Conservation (phyloP, 2,888 invertebrate species). For the Ischnus inquisitorius region DNA sequence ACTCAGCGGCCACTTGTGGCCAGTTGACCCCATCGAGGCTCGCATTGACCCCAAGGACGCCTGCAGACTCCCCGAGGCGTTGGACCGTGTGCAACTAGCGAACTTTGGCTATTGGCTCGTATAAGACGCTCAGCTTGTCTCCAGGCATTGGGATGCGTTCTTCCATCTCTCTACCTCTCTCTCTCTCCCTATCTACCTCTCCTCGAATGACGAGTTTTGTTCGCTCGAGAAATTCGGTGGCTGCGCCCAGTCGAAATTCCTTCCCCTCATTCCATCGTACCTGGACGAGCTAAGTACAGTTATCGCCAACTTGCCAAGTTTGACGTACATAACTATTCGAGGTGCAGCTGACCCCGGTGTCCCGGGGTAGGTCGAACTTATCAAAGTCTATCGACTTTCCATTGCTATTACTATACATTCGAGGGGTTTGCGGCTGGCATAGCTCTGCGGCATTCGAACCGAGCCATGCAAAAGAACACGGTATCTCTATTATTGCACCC, state of each 20-base stretch:
- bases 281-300: conserved; percentile 53
- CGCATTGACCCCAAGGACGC: conserved; percentile 75
- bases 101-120: conserved; percentile 53
- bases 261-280: conserved; percentile 5
- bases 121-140: conserved; percentile 49
- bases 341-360: conserved; percentile 18
- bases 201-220: conserved; percentile 52
- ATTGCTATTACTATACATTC: not conserved
- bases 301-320: conserved; percentile 64
- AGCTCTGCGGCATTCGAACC: no score
- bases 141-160: conserved; percentile 43
- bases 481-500: no score
- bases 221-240: conserved; percentile 62
- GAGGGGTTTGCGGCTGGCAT: no score
- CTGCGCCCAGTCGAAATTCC: conserved; percentile 46
- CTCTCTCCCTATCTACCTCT: not conserved
- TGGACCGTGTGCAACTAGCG: conserved; percentile 50
- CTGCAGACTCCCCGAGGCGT: conserved; percentile 62
- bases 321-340: conserved; percentile 44
- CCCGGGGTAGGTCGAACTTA: conserved; percentile 4
- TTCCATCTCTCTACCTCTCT: not conserved
- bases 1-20: conserved; percentile 78
- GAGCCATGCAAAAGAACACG: no score
- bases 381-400: not conserved
- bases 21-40: conserved; percentile 76